Conservation (phyloP, 2,113 vertebrate species). For the Macrotus californicus region DNA sequence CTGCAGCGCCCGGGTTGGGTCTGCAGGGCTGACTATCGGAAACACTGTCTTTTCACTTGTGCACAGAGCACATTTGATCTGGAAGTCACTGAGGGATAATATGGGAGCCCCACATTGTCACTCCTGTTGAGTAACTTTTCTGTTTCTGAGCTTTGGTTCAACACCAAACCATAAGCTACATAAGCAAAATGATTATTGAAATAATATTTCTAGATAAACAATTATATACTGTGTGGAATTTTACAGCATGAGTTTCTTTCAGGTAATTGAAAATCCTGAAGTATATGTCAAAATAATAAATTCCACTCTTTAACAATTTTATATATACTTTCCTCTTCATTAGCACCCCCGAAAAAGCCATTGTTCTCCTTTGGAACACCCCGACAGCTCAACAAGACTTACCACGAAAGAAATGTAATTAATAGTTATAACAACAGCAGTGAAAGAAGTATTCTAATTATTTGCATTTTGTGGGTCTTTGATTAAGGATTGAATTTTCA, state of each 20-base stretch:
- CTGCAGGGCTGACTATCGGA: slow-evolving; percentile 19
- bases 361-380: slow-evolving; percentile 34
- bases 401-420: slow-evolving; percentile 74
- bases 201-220: background rate
- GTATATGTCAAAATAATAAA: slow-evolving; percentile 43
- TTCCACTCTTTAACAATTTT: background rate
- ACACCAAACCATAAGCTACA: background rate
- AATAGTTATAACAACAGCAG: slow-evolving; percentile 75
- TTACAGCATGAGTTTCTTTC: slow-evolving; percentile 19
- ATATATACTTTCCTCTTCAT: slow-evolving; percentile 22
- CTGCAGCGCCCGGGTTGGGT: slow-evolving; percentile 9
- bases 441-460: slow-evolving; percentile 72
- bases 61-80: slow-evolving; percentile 58
- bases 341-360: background rate
- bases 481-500: slow-evolving; percentile 69
- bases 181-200: slow-evolving; percentile 23
- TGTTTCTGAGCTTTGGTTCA: slow-evolving; percentile 22
- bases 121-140: slow-evolving; percentile 45
- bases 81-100: slow-evolving; percentile 12
- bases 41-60: slow-evolving; percentile 53
- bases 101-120: slow-evolving; percentile 29
- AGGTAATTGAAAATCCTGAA: background rate
- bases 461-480: slow-evolving; percentile 77
- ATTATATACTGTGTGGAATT: background rate
- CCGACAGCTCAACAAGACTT: slow-evolving; percentile 70